These are phyloP conservation scores for Struthio camelus DNA, from an alignment of 2,113 vertebrate species.

Conservation along the genomic window DNA sequence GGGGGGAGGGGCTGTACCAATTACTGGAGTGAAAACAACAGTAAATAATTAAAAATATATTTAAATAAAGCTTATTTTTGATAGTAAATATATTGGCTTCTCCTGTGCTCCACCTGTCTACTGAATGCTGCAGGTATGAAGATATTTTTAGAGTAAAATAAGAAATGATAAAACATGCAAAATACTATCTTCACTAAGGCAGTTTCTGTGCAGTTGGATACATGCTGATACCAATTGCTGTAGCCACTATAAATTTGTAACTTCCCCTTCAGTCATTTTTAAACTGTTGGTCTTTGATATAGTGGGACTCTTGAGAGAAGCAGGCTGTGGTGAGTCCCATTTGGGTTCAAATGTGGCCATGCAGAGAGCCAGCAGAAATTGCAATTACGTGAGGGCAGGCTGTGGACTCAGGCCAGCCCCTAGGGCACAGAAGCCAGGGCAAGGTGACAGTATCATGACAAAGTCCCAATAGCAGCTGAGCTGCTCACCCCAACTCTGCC, in stretches of 20 bases:
- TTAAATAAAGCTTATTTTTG: not conserved
- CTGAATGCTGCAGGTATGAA: not conserved
- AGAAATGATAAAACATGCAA: not conserved
- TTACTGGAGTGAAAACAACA: not conserved
- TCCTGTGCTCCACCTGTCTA: not conserved
- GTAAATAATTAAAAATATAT: not conserved
- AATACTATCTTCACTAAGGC: not conserved
- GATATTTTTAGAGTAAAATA: not conserved
- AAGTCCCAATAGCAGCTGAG: not conserved
- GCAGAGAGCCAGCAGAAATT: not conserved
- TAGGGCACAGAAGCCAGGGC: not conserved
- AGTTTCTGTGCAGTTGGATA: not conserved
- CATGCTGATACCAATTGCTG: not conserved
- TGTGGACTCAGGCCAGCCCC: not conserved
- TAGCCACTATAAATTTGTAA: not conserved
- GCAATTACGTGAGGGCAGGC: accelerated
- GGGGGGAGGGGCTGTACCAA: not conserved
- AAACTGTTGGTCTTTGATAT: not conserved
- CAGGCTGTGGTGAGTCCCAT: not conserved
- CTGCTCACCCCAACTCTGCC: not conserved
- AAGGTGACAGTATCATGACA: not conserved
- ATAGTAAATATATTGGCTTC: not conserved
- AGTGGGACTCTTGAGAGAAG: not conserved
- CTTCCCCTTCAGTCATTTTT: not conserved
- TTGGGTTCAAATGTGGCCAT: not conserved